A percentile compares a stretch with the other conserved stretches of the same genome.
Conservation (phyloP, 2,888 invertebrate genomes). For the Sturmia bella region DNA sequence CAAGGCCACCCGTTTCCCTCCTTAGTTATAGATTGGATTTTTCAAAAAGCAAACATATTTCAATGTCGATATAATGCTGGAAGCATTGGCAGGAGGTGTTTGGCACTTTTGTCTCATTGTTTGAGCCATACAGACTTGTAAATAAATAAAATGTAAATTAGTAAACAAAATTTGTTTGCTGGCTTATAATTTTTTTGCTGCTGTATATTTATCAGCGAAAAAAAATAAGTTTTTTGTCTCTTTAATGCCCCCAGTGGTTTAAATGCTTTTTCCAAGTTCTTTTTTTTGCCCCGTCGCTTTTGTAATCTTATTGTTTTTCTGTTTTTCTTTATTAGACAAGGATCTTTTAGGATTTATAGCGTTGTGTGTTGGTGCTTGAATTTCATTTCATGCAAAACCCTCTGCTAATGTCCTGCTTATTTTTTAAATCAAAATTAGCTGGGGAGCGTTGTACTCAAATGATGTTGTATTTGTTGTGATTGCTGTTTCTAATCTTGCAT, state of each 20-base stretch:
- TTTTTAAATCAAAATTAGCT: conserved; percentile 35
- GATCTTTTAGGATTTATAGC: conserved; percentile 58
- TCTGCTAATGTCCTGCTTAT: conserved; percentile 49
- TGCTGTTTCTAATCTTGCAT: conserved; percentile 15
- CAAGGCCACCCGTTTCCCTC: no score
- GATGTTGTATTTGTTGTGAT: conserved; percentile 28
- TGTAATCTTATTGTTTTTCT: conserved; percentile 51
- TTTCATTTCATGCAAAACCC: conserved; percentile 49
- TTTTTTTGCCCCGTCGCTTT: conserved; percentile 17
- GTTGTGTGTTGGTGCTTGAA: conserved; percentile 1
- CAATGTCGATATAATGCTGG: no score
- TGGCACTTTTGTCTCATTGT: no score
- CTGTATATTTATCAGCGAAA: conserved; percentile 2
- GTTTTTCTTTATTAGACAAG: conserved; percentile 41
- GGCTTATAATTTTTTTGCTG: not conserved
- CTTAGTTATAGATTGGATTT: no score
- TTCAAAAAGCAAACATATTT: no score
- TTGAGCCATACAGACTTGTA: no score
- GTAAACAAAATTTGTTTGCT: no score
- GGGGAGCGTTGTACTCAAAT: conserved; percentile 14
- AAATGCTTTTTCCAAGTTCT: not conserved
- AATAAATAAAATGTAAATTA: no score
- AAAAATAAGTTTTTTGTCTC: not conserved
- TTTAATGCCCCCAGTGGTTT: conserved; percentile 15
- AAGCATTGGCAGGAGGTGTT: no score